These are phyloP conservation scores for Acleris cristana DNA, from an alignment of 2,888 invertebrate species.

Conservation along the genomic window DNA sequence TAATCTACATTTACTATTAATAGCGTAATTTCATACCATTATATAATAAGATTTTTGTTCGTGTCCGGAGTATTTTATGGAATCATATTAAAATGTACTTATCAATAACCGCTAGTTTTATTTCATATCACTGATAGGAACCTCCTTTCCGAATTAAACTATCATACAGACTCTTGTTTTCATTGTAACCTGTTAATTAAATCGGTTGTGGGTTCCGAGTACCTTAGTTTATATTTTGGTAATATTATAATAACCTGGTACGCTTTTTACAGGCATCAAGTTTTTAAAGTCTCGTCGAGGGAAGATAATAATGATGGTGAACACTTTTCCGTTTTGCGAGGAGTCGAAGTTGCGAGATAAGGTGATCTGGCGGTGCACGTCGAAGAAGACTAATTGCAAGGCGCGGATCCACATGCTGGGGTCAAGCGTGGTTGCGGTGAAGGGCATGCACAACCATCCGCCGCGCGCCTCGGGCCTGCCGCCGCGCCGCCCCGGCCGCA, in stretches of 20 bases:
- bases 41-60: constrained; percentile 76
- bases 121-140: constrained; percentile 47
- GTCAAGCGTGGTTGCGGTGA: constrained; percentile 76
- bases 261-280: constrained; percentile 69
- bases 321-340: constrained; percentile 81
- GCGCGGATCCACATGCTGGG: constrained; percentile 80
- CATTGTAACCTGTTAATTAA: constrained; percentile 38
- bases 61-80: constrained; percentile 82
- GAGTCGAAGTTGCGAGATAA: constrained; percentile 80
- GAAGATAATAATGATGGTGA: constrained; percentile 82
- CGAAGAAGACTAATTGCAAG: constrained; percentile 81
- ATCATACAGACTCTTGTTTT: constrained; percentile 12
- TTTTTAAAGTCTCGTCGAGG: constrained; percentile 80
- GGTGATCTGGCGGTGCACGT: constrained; percentile 81
- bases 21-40: constrained; percentile 81
- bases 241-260: constrained; percentile 42
- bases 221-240: constrained; percentile 38
- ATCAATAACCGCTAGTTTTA: constrained; percentile 78
- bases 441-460: constrained; percentile 81
- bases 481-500: constrained; percentile 51
- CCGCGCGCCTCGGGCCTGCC: constrained; percentile 66
- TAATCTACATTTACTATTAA: constrained; percentile 66
- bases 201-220: constrained; percentile 25
- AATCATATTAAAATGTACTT: constrained; percentile 83
- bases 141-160: constrained; percentile 9